phyloP scores from a whole-genome alignment of 2,113 vertebrate genomes.

The Podarcis raffonei region DNA sequence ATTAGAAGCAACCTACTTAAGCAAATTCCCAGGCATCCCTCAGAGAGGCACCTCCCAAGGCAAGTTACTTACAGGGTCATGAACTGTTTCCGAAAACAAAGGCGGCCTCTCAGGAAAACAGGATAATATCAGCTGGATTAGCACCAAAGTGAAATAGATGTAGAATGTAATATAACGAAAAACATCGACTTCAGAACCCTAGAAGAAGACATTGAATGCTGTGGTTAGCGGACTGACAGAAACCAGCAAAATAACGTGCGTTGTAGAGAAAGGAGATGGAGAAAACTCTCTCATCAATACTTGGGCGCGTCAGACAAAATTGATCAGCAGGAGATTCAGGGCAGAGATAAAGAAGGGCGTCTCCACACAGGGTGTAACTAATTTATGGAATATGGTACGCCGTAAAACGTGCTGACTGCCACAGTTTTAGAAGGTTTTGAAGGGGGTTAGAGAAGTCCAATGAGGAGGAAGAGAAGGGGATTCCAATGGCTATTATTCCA shows the following conservation, averaged over 20 bases:
- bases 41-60: neutral
- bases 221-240: slow-evolving; percentile 13
- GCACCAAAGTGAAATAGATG: slow-evolving; percentile 83
- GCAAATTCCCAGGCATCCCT: neutral
- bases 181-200: slow-evolving; percentile 66
- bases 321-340: neutral
- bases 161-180: slow-evolving; percentile 90
- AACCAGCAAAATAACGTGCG: too few species aligned
- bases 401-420: neutral
- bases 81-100: slow-evolving; percentile 87
- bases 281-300: neutral
- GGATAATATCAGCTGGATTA: slow-evolving; percentile 85
- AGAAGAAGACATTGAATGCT: neutral
- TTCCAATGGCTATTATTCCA: neutral
- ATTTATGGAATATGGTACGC: neutral
- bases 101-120: slow-evolving; percentile 86
- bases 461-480: too few species aligned
- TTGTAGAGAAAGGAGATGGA: neutral
- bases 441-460: neutral
- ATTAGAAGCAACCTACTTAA: neutral
- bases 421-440: neutral
- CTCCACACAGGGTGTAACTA: neutral
- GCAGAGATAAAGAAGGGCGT: neutral
- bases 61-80: slow-evolving; percentile 82
- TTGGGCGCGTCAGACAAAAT: too few species aligned